A percentile compares a stretch with the other conserved stretches of the same genome.
phyloP scores from a whole-genome alignment of 1,140 invertebrate species.

The Thrips palmi region DNA sequence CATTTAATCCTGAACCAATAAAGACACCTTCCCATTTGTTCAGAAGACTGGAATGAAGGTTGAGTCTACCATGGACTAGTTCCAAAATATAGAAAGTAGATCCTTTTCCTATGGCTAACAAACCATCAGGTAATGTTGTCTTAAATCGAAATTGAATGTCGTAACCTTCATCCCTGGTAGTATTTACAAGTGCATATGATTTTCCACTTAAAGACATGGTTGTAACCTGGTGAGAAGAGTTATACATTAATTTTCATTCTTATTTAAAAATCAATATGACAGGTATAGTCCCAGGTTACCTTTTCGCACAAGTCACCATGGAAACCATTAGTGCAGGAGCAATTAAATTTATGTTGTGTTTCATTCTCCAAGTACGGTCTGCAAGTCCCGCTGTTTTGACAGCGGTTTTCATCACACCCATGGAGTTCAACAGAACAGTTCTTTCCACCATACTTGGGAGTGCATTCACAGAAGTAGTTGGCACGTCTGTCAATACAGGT shows the following conservation, averaged over 20 bases:
- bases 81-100: constrained; percentile 66
- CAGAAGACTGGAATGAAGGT: constrained; percentile 65
- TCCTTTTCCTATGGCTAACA: constrained; percentile 70
- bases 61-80: constrained; percentile 58
- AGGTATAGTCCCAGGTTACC: constrained; percentile 23
- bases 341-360: constrained; percentile 64
- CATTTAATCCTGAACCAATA: constrained; percentile 61
- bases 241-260: constrained; percentile 20
- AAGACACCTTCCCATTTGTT: constrained; percentile 82
- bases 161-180: constrained; percentile 63
- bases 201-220: constrained; percentile 68
- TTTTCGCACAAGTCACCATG: constrained; percentile 58
- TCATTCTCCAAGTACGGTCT: constrained; percentile 58
- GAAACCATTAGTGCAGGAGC: constrained; percentile 62
- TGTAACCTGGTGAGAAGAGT: constrained; percentile 35
- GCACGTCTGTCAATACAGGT: constrained; percentile 56
- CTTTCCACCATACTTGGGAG: constrained; percentile 65
- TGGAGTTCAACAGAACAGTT: constrained; percentile 72
- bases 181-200: constrained; percentile 59
- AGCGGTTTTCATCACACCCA: constrained; percentile 52
- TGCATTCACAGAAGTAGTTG: constrained; percentile 66
- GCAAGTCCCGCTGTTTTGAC: constrained; percentile 69
- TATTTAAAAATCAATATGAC: constrained; percentile 10
- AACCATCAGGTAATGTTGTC: constrained; percentile 68
- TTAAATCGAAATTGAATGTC: constrained; percentile 78